These are phyloP conservation scores for Mobula birostris DNA, from an alignment of 2,113 vertebrate genomes.

Conservation along the genomic window DNA sequence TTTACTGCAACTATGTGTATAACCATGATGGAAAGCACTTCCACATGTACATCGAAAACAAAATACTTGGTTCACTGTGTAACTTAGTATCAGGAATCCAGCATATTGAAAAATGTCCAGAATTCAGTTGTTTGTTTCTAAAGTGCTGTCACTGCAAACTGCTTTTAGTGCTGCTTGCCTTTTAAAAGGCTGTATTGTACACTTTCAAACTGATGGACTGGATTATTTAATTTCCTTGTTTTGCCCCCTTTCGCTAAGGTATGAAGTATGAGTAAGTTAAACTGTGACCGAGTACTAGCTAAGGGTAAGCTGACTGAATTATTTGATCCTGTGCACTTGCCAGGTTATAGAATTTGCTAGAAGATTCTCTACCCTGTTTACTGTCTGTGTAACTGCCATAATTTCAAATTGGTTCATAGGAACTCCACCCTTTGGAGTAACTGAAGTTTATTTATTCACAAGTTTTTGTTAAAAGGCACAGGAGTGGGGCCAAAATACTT, in stretches of 20 bases:
- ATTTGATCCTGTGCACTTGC: not conserved
- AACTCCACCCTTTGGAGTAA: not conserved
- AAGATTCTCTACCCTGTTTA: not conserved
- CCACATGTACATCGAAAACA: not conserved
- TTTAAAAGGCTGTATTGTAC: not conserved
- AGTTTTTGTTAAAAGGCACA: too few relatives aligned
- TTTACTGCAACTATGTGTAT: not conserved
- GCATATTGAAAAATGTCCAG: not conserved
- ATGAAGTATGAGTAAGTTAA: not conserved
- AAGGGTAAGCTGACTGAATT: not conserved
- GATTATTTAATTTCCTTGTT: not conserved
- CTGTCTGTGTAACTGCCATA: not conserved
- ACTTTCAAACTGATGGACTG: not conserved
- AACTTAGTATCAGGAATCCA: conserved; percentile 8
- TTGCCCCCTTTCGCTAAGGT: not conserved
- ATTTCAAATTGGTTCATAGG: not conserved
- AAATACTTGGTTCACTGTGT: not conserved
- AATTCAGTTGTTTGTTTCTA: not conserved
- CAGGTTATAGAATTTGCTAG: too few relatives aligned
- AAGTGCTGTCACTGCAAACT: not conserved
- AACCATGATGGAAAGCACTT: not conserved
- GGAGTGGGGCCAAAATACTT: too few relatives aligned
- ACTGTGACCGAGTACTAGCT: not conserved
- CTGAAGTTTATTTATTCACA: too few relatives aligned
- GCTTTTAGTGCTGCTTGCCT: not conserved